phyloP scores from a whole-genome alignment of 2,888 invertebrate genomes.

The Nycteola revayana region DNA sequence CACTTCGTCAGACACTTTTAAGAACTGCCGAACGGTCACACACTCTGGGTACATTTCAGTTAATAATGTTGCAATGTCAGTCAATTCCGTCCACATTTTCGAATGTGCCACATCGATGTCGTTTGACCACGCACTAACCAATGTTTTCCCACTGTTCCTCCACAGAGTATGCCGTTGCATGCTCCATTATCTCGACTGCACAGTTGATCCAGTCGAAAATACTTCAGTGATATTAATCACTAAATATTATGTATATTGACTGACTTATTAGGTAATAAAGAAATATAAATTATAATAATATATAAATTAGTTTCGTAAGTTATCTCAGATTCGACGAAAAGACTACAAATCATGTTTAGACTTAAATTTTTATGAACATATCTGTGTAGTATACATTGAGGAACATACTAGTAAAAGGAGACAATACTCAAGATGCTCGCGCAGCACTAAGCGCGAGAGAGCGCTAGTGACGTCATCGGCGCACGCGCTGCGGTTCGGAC shows the following conservation, averaged over 20 bases:
- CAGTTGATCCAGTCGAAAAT: slow-evolving; percentile 55
- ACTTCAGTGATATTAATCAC: slow-evolving; percentile 70
- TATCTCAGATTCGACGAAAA: slow-evolving; percentile 80
- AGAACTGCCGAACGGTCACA: neutral
- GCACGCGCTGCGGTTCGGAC: slow-evolving; percentile 2
- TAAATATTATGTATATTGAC: slow-evolving; percentile 69
- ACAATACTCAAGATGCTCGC: slow-evolving; percentile 65
- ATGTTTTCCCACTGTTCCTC: slow-evolving; percentile 63
- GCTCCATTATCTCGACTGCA: slow-evolving; percentile 44
- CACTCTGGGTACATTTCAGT: neutral
- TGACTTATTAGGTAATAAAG: slow-evolving; percentile 73
- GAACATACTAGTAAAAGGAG: slow-evolving; percentile 68
- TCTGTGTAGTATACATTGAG: slow-evolving; percentile 72
- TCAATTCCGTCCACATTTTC: slow-evolving; percentile 77
- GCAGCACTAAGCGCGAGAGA: slow-evolving; percentile 17
- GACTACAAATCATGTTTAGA: slow-evolving; percentile 76
- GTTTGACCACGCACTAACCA: slow-evolving; percentile 27
- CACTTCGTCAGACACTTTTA: neutral
- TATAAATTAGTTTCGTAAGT: slow-evolving; percentile 72
- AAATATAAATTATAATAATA: slow-evolving; percentile 65
- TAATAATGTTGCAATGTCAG: slow-evolving; percentile 39
- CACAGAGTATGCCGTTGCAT: slow-evolving; percentile 35
- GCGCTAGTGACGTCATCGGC: slow-evolving; percentile 1
- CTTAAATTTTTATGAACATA: slow-evolving; percentile 78
- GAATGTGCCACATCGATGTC: slow-evolving; percentile 56